phyloP scores from a whole-genome alignment of 30 jellyfish, hydroid and myxozoan species.

The Calvadosia cruxmelitensis region DNA sequence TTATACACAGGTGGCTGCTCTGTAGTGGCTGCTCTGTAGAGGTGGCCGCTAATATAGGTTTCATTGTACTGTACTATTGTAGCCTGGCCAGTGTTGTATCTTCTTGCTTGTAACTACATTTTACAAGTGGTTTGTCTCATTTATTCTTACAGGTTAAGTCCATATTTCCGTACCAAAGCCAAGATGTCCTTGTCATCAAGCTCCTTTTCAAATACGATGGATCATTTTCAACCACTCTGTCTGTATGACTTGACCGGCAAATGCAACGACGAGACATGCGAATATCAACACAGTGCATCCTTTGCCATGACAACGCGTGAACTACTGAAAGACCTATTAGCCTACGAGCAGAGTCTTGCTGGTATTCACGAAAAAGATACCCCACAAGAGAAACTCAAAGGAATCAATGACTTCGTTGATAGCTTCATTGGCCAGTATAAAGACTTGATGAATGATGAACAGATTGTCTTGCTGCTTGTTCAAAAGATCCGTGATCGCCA shows the following conservation, averaged over 20 bases:
- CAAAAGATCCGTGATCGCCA: background rate
- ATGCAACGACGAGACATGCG: slow-evolving; percentile 52
- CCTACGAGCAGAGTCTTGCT: slow-evolving; percentile 37
- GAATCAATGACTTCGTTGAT: slow-evolving; percentile 14
- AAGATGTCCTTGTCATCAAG: slow-evolving; percentile 28
- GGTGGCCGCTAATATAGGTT: too few relatives aligned
- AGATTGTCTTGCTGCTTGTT: slow-evolving; percentile 30
- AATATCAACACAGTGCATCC: slow-evolving; percentile 32
- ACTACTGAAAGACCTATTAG: slow-evolving; percentile 29
- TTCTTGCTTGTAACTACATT: background rate
- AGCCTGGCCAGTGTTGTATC: too few relatives aligned
- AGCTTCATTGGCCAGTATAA: slow-evolving; percentile 23
- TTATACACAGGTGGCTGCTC: too few relatives aligned
- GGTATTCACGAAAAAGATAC: slow-evolving; percentile 17
- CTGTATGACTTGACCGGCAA: slow-evolving; percentile 70
- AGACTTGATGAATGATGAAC: slow-evolving; percentile 24
- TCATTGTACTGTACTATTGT: too few relatives aligned
- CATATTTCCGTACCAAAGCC: slow-evolving; percentile 68
- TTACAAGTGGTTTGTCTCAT: slow-evolving; percentile 1
- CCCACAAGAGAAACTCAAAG: slow-evolving; percentile 5
- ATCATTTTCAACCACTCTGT: slow-evolving; percentile 29
- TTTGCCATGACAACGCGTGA: slow-evolving; percentile 33
- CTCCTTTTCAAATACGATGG: slow-evolving; percentile 46
- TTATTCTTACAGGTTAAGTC: slow-evolving; percentile 69
- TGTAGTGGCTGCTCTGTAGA: too few relatives aligned